Base-by-base conservation (phyloP, 2,797 vertebrate genomes). In the Gambelia wislizenii region DNA sequence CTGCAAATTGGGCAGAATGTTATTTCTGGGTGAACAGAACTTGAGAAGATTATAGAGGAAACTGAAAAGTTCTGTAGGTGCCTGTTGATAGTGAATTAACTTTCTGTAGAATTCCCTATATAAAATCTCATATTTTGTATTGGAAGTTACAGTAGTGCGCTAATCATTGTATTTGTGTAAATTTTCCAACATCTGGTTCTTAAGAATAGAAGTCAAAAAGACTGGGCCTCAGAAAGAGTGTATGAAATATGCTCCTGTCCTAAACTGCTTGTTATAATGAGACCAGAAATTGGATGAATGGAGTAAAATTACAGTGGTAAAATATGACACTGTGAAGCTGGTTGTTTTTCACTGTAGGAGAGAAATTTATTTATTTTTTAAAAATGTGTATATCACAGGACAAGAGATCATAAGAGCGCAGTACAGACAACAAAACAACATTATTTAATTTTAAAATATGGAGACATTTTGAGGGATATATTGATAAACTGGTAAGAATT, bases 61-160 rank as follows among this genome's bases (percentile, higher is more conserved):
- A 87, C 85, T 72, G 33, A 83, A 83, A 39, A 42, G 36, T 77
- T 47, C 91, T 13, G 80, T 52, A 20, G n/a, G n/a, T 92, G 49
- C 44, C 64, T 18, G 1, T 90, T 77, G 47, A 18, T 87, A 85
- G 6, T 70, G 83, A 6, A 20, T 78, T 91, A 52, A 77, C 92
- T 25, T 56, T 1, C 25, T 47, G 7, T 70, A 54, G 42, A 6
- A 84, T 14, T 49, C 39, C 64, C 20, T 59, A 10, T 44, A 54
- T 78, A 77, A 77, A n/a, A 5, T 72, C 0, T 87, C 1, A 89
- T 5, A 2, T 82, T 85, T 91, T 86, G 82, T 67, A 59, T 67
- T 36, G 39, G 54, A 56, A 7, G 64, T 83, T 42, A 87, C 87
- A 56, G 22, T 3, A 36, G 20, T 76, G 6, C 7, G 69, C 56